Evolutionary conservation across 2,888 invertebrate species (phyloP), one percentile per base, ranked within the genome.

Genomic region (Drosophila multiciliata): DNA sequence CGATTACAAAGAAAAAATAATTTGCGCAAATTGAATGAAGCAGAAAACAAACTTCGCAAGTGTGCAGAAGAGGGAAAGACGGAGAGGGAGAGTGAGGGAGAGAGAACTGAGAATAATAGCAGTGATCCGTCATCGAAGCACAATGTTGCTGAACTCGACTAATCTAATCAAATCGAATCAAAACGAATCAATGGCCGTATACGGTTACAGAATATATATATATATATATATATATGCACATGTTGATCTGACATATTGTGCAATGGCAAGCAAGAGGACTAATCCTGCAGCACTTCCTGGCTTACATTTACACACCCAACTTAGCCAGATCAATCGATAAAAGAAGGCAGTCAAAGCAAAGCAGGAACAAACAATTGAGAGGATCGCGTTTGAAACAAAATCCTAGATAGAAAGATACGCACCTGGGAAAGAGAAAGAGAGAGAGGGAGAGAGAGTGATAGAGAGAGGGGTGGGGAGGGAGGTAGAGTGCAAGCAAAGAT

Each of bases 1-100:
- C 84, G 88, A 85, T 85, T 85, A 85, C 90, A 85, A 89, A 76
- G 90, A 89, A 85, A 84, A 85, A 74, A 89, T 82, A 89, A 85
- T 85, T 89, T 85, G 84, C 88, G 85, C 90, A 85, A 85, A 87
- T 84, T 78, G 61, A 23, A 15, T 70, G 60, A 61, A 55, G 33
- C 40, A 67, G 26, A 42, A 72, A 72, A 36, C 36, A 20, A 42
- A 61, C 60, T 35, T n/a, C 42, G 40, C 29, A 15, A 32, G 57
- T 9, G 49, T 11, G 23, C 8, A 17, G 26, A 15, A 49, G 35
- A 63, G 55, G 29, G 57, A 54, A 12, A 12, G 7, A 12, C 7
- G 11, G 2, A 3, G 23, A 29, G 26, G 11, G 55, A 20, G 11
- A 20, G 29, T n/a, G 26, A 23, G 33, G 11, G 55, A 59, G 48